Conservation (phyloP, 2,113 vertebrate genomes). For the Callopanchax toddi region DNA sequence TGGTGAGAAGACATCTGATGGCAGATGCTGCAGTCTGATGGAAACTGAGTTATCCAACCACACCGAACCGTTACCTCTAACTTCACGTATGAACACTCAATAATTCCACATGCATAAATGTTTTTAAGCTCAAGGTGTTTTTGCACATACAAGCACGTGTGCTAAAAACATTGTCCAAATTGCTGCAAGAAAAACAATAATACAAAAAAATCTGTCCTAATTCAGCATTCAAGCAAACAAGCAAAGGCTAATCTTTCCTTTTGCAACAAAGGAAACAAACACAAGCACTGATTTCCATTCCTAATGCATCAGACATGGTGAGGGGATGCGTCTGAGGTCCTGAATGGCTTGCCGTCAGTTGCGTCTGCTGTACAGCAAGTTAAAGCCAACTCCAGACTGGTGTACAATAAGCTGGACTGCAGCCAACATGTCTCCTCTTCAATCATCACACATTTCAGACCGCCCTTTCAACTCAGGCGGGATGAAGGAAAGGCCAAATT, state of each 20-base stretch:
- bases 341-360: slow-evolving; percentile 60
- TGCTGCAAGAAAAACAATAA: slow-evolving; percentile 13
- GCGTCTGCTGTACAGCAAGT: slow-evolving; percentile 58
- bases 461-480: slow-evolving; percentile 58
- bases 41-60: slow-evolving; percentile 73
- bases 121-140: slow-evolving; percentile 10
- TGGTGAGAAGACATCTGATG: slow-evolving; percentile 78
- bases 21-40: slow-evolving; percentile 76
- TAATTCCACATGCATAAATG: not conserved
- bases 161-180: not conserved
- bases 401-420: slow-evolving; percentile 77
- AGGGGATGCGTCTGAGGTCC: slow-evolving; percentile 51
- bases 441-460: slow-evolving; percentile 69
- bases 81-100: slow-evolving; percentile 9
- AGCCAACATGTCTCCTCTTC: slow-evolving; percentile 79
- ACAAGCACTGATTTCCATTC: slow-evolving; percentile 53
- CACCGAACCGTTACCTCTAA: slow-evolving; percentile 47
- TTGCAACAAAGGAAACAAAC: slow-evolving; percentile 44
- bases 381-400: slow-evolving; percentile 70
- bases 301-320: slow-evolving; percentile 63
- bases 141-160: not conserved
- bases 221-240: slow-evolving; percentile 29
- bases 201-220: not conserved
- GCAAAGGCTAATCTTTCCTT: slow-evolving; percentile 32
- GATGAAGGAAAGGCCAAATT: slow-evolving; percentile 35